These are phyloP conservation scores for Acrobasis suavella DNA, from an alignment of 2,888 invertebrate genomes.

Conservation along the genomic window DNA sequence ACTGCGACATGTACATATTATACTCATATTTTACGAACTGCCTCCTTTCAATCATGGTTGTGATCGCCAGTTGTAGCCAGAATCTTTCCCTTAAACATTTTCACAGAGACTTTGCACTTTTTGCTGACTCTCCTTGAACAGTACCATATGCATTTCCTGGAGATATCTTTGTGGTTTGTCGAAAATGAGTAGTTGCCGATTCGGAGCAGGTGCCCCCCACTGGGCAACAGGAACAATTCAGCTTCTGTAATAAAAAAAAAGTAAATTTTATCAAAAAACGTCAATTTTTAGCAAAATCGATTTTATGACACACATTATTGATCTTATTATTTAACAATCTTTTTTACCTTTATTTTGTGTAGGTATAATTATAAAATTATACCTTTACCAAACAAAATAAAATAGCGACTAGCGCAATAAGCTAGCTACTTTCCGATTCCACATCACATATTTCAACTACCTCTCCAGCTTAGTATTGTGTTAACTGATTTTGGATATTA, in stretches of 20 bases:
- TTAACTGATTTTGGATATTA: too few relatives aligned
- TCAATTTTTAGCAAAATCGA: too few relatives aligned
- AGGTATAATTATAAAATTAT: too few relatives aligned
- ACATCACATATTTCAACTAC: too few relatives aligned
- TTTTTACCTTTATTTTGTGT: too few relatives aligned
- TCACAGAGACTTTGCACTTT: conserved; percentile 52
- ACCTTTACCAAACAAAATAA: too few relatives aligned
- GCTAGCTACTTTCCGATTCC: too few relatives aligned
- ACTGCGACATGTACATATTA: too few relatives aligned
- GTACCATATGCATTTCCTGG: conserved; percentile 52
- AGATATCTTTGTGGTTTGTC: conserved; percentile 43
- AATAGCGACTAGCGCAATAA: too few relatives aligned
- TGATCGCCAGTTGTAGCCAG: conserved; percentile 11
- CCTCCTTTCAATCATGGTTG: neutral
- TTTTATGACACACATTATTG: too few relatives aligned
- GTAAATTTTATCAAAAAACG: neutral
- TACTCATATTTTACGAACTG: neutral
- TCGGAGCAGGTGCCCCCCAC: conserved; percentile 45
- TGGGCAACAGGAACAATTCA: neutral
- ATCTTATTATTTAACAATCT: too few relatives aligned
- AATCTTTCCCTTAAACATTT: conserved; percentile 43
- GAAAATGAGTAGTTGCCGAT: conserved; percentile 50
- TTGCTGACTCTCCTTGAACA: conserved; percentile 57
- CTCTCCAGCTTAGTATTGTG: too few relatives aligned
- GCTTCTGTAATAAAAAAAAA: neutral